These are phyloP conservation scores for Crotalus horridus DNA, from an alignment of 2,113 vertebrate genomes.

Conservation along the genomic window DNA sequence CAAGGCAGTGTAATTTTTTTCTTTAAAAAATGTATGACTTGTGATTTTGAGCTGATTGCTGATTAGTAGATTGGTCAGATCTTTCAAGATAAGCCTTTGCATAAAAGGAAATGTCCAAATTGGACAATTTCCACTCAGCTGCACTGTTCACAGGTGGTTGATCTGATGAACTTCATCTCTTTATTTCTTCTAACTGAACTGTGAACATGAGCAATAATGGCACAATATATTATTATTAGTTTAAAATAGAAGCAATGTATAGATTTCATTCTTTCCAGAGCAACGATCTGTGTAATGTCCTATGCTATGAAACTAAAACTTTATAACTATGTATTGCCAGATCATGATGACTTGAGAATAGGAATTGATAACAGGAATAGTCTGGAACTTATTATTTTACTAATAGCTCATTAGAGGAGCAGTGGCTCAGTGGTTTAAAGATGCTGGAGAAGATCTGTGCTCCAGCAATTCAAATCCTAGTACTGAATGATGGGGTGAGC, in stretches of 20 bases:
- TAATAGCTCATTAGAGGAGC: not conserved
- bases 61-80: not conserved
- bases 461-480: not conserved
- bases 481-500: too few relatives aligned
- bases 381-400: not conserved
- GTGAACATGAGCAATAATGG: not conserved
- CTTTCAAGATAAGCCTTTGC: not conserved
- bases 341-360: constrained; percentile 1
- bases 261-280: not conserved
- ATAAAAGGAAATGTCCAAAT: not conserved
- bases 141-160: not conserved
- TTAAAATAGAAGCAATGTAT: constrained; percentile 14
- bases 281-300: constrained; percentile 1
- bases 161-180: constrained; percentile 1
- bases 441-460: not conserved
- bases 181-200: constrained; percentile 1
- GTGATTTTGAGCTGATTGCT: not conserved
- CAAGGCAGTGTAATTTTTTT: not conserved
- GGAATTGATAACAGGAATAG: not conserved
- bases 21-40: not conserved
- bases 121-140: not conserved
- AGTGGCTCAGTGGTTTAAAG: too few relatives aligned
- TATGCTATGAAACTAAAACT: not conserved
- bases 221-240: not conserved
- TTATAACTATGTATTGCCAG: not conserved